phyloP scores from a whole-genome alignment of 53 echinoderm and acorn worm genomes.

The Mesocentrotus franciscanus region DNA sequence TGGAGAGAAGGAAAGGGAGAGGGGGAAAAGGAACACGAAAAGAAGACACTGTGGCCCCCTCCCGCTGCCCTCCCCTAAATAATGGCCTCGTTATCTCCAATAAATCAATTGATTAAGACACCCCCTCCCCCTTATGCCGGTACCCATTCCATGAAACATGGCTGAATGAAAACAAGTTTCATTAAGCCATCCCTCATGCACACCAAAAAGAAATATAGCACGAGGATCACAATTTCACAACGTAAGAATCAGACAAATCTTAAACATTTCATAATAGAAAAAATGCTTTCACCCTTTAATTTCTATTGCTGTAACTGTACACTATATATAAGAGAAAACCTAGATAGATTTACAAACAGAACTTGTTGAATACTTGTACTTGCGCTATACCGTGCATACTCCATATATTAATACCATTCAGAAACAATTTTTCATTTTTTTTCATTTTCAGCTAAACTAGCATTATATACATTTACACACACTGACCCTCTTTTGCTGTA shows the following conservation, averaged over 20 bases:
- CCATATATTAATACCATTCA: slow-evolving; percentile 13
- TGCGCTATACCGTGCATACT: slow-evolving; percentile 25
- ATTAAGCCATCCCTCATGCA: background rate
- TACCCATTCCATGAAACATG: no score
- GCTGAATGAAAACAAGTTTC: background rate
- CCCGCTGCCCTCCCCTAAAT: no score
- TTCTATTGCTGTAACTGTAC: slow-evolving; percentile 55
- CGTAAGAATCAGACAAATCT: background rate
- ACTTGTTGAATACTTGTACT: slow-evolving; percentile 13
- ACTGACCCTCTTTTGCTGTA: background rate
- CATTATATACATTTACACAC: background rate
- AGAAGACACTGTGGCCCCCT: no score
- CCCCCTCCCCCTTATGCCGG: no score
- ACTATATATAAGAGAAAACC: slow-evolving; percentile 32
- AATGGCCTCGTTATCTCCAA: no score
- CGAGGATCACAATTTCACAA: background rate
- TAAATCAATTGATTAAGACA: no score
- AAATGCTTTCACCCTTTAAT: slow-evolving; percentile 38
- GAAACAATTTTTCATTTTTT: background rate
- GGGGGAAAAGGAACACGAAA: no score
- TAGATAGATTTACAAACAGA: slow-evolving; percentile 15
- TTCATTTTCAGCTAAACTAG: background rate
- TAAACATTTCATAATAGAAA: background rate
- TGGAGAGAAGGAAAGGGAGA: no score
- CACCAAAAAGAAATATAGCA: background rate